phyloP scores from a whole-genome alignment of 2,888 invertebrate species.

The Linnaemya vulpina region DNA sequence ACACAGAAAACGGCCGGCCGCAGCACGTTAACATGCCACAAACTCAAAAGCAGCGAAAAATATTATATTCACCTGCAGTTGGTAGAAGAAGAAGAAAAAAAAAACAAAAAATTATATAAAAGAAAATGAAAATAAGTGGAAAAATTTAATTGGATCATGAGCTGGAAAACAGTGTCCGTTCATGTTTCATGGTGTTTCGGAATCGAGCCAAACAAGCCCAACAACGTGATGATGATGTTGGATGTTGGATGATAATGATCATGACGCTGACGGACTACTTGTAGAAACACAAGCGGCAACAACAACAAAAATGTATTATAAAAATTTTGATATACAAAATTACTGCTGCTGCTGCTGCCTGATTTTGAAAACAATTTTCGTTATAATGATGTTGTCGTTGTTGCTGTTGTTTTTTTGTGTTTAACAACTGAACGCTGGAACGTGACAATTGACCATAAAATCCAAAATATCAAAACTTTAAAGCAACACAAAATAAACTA shows the following conservation, averaged over 20 bases:
- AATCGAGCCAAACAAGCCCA: slow-evolving; percentile 56
- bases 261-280: slow-evolving; percentile 44
- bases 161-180: slow-evolving; percentile 41
- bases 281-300: not conserved
- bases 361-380: slow-evolving; percentile 52
- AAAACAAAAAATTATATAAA: not conserved
- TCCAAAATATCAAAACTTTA: not conserved
- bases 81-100: not conserved
- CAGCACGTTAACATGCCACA: slow-evolving; percentile 52
- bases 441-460: slow-evolving; percentile 71
- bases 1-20: slow-evolving; percentile 12
- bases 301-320: not conserved
- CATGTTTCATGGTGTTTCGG: slow-evolving; percentile 50
- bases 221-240: slow-evolving; percentile 34
- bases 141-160: slow-evolving; percentile 64
- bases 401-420: not conserved
- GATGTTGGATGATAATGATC: slow-evolving; percentile 4
- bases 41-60: slow-evolving; percentile 31
- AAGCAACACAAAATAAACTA: not conserved
- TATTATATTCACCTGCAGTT: not conserved
- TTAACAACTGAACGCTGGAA: slow-evolving; percentile 59
- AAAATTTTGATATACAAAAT: slow-evolving; percentile 8
- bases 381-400: slow-evolving; percentile 51
- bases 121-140: slow-evolving; percentile 53
- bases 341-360: slow-evolving; percentile 26